Evolutionary conservation across 2,888 invertebrate species (phyloP), one percentile per base, ranked within the genome.

Genomic region (Drosophila engyochracea): DNA sequence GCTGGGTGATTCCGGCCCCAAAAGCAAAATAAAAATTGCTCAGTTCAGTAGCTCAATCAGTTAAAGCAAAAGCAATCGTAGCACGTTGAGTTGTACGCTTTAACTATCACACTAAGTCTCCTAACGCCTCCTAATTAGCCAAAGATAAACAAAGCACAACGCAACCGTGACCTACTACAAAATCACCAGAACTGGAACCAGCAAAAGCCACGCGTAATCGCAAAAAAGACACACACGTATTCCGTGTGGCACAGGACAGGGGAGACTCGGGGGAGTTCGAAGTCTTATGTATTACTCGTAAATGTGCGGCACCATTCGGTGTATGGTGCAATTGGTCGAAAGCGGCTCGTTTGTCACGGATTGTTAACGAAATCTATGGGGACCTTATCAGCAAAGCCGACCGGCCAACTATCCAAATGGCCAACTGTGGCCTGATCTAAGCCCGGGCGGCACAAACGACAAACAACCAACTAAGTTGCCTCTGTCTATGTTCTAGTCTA

Each of bases 291-390:
- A 64, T 57, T 57, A 58, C 12, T 35, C 61, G 33, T 62, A 66
- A 69, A 69, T 58, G 63, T 65, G 44, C 65, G 68, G 64, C 67
- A 73, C 68, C 70, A 64, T 59, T 57, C 57, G 60, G 33, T 53
- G 41, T 76, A 80, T 82, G 89, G 89, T 89, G 85, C 85, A 88
- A 90, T 90, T 82, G 75, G 65, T 41, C 79, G 66, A 64, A 58
- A 30, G 90, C 90, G 88, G 85, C 49, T 52, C 74, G 52, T 88
- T 88, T 90, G 85, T 87, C 66, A 37, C 72, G 76, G 66, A 70
- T 76, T 76, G 69, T 55, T 63, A 67, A 55, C 30, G 39, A 70
- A 83, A 71, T 31, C 31, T 31, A 31, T 16, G 47, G 60, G 52
- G 73, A 82, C 60, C 77, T 90, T 88, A 85, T 77, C 76, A 69